Evolutionary conservation across 2,113 vertebrate species (phyloP).

Genomic region (Ceyx melanurus): DNA sequence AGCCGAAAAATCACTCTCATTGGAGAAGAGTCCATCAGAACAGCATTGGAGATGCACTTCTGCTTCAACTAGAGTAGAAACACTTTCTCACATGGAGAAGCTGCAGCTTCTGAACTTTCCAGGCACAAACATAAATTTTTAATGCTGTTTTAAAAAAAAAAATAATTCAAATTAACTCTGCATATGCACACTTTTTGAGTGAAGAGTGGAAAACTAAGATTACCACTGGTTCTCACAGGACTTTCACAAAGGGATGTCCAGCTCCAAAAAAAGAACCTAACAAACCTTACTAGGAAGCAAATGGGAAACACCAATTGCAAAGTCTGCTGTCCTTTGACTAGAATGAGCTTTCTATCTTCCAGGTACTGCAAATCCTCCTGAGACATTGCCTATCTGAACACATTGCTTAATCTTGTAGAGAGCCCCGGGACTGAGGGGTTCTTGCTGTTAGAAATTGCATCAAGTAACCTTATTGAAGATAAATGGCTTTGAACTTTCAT

Average conservation of each 20-base stretch:
- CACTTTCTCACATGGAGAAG: neutral
- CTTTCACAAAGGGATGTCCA: neutral
- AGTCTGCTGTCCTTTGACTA: neutral
- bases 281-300: neutral
- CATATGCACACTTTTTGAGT: neutral
- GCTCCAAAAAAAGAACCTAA: neutral
- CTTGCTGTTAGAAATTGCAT: constrained; percentile 45
- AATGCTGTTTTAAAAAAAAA: no score
- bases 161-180: neutral
- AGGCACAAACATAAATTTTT: neutral
- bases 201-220: neutral
- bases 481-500: constrained; percentile 64
- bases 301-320: neutral
- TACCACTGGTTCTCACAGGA: neutral
- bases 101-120: neutral
- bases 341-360: neutral
- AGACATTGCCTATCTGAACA: constrained; percentile 36
- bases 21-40: neutral
- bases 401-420: constrained; percentile 57
- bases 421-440: constrained; percentile 22
- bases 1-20: neutral
- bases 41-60: neutral
- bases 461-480: constrained; percentile 49
- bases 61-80: neutral
- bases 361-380: constrained; percentile 3